Evolutionary conservation across 2,797 vertebrate species (phyloP).

Genomic region (Dromococcyx pavoninus): DNA sequence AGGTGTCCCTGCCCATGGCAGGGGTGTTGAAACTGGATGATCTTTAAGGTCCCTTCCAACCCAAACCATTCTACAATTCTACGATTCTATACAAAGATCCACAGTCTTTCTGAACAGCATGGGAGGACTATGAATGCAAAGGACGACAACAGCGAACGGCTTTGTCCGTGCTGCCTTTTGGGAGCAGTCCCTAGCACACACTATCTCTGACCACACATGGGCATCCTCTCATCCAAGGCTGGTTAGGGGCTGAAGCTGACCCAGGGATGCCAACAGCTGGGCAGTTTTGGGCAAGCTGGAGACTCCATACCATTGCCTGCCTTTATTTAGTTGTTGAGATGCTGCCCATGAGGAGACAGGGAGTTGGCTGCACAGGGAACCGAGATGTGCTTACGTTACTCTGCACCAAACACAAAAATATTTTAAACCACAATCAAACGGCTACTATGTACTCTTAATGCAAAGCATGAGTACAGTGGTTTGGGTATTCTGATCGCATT

Average conservation of each 20-base stretch:
- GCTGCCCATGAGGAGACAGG: neutral
- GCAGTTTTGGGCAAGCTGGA: neutral
- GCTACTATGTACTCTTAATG: neutral
- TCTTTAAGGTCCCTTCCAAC: no score
- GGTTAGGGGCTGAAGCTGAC: neutral
- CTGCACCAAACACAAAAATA: neutral
- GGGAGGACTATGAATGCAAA: neutral
- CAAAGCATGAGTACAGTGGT: neutral
- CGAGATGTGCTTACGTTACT: neutral
- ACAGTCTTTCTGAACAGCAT: neutral
- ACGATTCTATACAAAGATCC: neutral
- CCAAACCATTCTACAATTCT: no score
- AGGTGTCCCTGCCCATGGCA: no score
- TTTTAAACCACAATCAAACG: neutral
- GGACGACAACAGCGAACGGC: neutral
- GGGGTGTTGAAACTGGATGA: no score
- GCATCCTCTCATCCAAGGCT: neutral
- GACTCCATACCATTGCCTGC: neutral
- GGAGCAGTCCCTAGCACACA: neutral
- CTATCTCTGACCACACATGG: fast-evolving
- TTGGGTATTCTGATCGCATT: neutral
- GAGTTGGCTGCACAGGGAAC: fast-evolving
- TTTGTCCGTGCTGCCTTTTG: neutral
- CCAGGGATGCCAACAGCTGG: neutral
- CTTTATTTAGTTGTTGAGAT: neutral